phyloP scores from a whole-genome alignment of 2,888 invertebrate genomes.

The Xestia xanthographa region DNA sequence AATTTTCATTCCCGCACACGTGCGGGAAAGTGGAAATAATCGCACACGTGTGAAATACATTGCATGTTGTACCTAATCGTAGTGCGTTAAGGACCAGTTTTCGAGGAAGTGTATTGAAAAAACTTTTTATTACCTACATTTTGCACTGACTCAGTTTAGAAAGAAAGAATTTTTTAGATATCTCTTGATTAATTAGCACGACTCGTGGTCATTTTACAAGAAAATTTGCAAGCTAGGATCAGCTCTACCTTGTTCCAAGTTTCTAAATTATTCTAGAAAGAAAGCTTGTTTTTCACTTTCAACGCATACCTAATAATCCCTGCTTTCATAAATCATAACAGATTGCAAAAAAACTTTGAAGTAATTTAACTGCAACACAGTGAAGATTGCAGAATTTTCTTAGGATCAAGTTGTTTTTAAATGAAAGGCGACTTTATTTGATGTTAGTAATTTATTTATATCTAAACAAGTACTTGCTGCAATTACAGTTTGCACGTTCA shows the following conservation, averaged over 20 bases:
- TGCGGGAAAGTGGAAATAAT: too few species aligned
- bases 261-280: not conserved
- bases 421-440: not conserved
- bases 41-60: too few species aligned
- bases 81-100: too few species aligned
- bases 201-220: not conserved
- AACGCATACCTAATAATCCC: not conserved
- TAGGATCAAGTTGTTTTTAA: not conserved
- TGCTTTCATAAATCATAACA: conserved; percentile 28
- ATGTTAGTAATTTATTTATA: too few species aligned
- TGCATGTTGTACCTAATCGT: too few species aligned
- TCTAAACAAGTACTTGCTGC: too few species aligned
- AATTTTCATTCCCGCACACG: too few species aligned
- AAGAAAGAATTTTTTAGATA: not conserved
- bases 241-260: not conserved
- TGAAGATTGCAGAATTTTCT: conserved; percentile 30
- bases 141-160: too few species aligned
- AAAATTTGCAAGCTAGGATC: not conserved
- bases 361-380: conserved; percentile 7
- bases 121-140: too few species aligned
- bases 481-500: not conserved
- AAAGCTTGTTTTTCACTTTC: not conserved
- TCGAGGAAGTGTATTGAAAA: too few species aligned
- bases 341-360: conserved; percentile 37
- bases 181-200: not conserved